phyloP scores from a whole-genome alignment of 2,113 vertebrate genomes.

The Scytalopus superciliaris region DNA sequence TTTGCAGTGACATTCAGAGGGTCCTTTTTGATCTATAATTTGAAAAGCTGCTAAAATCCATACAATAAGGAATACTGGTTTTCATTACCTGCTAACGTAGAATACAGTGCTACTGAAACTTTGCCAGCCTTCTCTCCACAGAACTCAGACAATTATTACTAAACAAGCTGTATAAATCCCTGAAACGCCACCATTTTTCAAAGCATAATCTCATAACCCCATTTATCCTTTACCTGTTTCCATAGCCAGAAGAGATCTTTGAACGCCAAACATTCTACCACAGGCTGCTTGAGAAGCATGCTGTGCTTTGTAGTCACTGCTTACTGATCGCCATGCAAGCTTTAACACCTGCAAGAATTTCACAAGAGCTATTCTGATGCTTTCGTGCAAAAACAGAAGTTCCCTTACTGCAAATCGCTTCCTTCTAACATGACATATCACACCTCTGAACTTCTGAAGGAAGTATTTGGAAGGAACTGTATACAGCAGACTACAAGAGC shows the following conservation, averaged over 20 bases:
- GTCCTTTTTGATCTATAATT: not conserved
- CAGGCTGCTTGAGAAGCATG: not conserved
- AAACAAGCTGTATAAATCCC: not conserved
- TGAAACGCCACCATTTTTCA: not conserved
- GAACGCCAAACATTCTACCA: not conserved
- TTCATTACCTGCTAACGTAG: not conserved
- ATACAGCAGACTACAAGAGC: not conserved
- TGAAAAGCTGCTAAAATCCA: not conserved
- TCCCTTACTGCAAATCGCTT: not conserved
- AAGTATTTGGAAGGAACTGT: not conserved
- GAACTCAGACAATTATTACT: not conserved
- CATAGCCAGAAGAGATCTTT: not conserved
- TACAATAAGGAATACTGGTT: not conserved
- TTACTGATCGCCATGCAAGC: not conserved
- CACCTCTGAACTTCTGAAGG: not conserved
- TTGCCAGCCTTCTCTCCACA: not conserved
- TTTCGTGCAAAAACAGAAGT: not conserved
- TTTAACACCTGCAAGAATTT: not conserved
- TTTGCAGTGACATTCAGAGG: not conserved
- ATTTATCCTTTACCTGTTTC: not conserved
- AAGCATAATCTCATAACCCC: not conserved
- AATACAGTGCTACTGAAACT: not conserved
- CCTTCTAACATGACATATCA: not conserved
- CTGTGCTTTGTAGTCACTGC: not conserved
- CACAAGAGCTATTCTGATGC: not conserved